Conservation (phyloP, 2,797 vertebrate species). For the Hirundo rustica region DNA sequence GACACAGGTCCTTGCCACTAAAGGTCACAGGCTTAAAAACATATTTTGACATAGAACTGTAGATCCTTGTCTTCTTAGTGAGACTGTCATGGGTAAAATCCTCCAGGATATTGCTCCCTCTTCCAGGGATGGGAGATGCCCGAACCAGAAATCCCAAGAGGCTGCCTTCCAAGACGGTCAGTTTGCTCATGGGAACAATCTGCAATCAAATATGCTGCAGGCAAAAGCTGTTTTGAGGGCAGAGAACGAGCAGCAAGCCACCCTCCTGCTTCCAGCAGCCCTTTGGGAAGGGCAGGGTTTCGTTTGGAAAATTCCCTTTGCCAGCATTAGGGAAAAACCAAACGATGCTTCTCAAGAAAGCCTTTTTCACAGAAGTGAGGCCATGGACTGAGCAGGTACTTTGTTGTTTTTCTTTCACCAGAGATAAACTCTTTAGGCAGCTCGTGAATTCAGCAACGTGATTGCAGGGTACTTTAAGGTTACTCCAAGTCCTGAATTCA, state of each 20-base stretch:
- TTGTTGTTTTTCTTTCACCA: neutral
- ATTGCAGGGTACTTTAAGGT: neutral
- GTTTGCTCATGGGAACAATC: neutral
- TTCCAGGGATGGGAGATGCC: neutral
- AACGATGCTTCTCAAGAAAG: neutral
- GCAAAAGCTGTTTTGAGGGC: neutral
- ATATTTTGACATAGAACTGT: neutral
- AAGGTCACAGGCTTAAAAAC: neutral
- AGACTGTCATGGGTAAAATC: neutral
- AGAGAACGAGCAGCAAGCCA: neutral
- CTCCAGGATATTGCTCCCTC: neutral
- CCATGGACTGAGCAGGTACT: neutral
- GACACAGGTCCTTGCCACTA: neutral
- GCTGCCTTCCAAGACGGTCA: neutral
- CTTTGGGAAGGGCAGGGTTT: neutral
- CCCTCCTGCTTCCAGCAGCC: neutral
- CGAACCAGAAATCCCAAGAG: neutral
- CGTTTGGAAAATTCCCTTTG: neutral
- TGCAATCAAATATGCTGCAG: neutral
- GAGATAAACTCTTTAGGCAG: neutral
- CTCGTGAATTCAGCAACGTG: neutral
- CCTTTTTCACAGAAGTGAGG: neutral
- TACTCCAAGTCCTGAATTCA: neutral
- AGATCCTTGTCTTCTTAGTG: neutral
- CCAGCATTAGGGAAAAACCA: rapidly evolving